A percentile compares a stretch with the other conserved stretches of the same genome.
Evolutionary conservation across 2,888 invertebrate genomes (phyloP).

Genomic region (Macrosoma leucophasiata): DNA sequence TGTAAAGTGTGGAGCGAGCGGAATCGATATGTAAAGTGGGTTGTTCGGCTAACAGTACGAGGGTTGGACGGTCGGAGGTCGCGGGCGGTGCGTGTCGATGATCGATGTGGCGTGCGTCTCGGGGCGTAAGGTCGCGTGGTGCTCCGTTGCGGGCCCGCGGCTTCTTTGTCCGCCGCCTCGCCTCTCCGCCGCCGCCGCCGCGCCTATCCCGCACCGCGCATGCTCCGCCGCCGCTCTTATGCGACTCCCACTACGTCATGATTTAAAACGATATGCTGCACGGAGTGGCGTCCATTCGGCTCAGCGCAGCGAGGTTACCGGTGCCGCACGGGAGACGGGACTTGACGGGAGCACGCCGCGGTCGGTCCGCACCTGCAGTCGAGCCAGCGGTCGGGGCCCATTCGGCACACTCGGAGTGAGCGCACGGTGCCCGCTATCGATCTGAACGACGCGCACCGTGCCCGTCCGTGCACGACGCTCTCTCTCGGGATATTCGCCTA

Average conservation of each 20-base stretch:
- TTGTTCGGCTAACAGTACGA: conserved; percentile 44
- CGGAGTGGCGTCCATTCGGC: conserved; percentile 45
- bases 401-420: conserved; percentile 53
- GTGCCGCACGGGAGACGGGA: too few species aligned
- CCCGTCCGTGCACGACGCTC: conserved; percentile 61
- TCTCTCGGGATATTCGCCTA: conserved; percentile 67
- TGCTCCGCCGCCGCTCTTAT: conserved; percentile 51
- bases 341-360: too few species aligned
- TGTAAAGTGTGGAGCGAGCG: conserved; percentile 6
- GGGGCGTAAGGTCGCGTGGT: conserved; percentile 42
- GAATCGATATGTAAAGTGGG: conserved; percentile 55
- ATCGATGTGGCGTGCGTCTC: conserved; percentile 57
- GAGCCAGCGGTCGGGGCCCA: conserved; percentile 36
- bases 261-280: conserved; percentile 53
- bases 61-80: conserved; percentile 36
- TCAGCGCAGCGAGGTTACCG: too few species aligned
- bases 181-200: conserved; percentile 50
- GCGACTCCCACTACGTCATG: conserved; percentile 55
- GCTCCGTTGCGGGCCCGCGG: conserved; percentile 39
- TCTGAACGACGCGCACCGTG: conserved; percentile 59
- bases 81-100: conserved; percentile 51
- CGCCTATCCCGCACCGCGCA: conserved; percentile 60
- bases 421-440: conserved; percentile 65
- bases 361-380: conserved; percentile 33
- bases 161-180: conserved; percentile 46